phyloP scores from a whole-genome alignment of 2,113 vertebrate species.

The Actenoides hombroni region DNA sequence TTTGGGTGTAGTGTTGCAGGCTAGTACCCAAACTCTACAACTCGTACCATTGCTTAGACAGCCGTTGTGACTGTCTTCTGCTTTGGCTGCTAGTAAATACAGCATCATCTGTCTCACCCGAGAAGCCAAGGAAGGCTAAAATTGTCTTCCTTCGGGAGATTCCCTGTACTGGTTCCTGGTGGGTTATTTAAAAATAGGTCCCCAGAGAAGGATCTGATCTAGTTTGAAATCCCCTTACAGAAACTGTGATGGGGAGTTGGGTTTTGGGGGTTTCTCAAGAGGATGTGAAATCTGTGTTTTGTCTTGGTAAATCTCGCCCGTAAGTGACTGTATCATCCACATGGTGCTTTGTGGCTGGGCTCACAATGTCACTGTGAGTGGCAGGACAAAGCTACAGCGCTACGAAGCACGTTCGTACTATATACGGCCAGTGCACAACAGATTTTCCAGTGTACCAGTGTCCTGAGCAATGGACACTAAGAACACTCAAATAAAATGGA shows the following conservation, averaged over 20 bases:
- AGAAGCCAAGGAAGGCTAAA: neutral
- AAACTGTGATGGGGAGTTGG: neutral
- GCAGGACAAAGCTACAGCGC: neutral
- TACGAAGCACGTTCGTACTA: neutral
- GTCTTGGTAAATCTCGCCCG: neutral
- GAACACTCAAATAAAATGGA: neutral
- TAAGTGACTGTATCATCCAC: neutral
- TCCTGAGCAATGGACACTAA: neutral
- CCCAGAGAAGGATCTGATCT: neutral
- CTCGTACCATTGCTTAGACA: neutral
- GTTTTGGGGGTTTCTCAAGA: neutral
- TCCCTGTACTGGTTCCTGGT: neutral
- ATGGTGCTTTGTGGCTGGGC: neutral
- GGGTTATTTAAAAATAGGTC: neutral
- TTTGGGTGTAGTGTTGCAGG: neutral
- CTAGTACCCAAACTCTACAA: neutral
- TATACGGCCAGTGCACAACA: fast-evolving
- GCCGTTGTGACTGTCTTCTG: neutral
- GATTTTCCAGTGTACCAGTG: neutral
- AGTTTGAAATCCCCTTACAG: neutral
- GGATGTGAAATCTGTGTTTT: neutral
- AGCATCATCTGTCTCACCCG: neutral
- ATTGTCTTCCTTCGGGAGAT: neutral
- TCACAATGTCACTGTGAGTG: neutral
- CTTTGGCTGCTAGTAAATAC: neutral